These are phyloP conservation scores for Smutsia temminckii DNA, from an alignment of 2,797 vertebrate genomes.

Conservation along the genomic window DNA sequence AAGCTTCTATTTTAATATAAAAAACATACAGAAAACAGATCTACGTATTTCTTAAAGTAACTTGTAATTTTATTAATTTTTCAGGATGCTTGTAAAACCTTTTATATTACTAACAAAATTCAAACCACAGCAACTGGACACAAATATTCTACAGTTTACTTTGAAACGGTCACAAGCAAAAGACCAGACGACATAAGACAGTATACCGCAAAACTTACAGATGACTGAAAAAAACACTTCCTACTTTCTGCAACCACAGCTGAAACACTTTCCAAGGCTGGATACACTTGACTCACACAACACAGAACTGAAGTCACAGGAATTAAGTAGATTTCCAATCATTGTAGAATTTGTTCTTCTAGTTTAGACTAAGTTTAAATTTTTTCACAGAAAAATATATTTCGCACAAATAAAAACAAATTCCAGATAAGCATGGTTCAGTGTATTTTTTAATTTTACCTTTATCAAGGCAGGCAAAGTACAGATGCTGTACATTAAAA, in stretches of 20 bases:
- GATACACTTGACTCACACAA: background rate
- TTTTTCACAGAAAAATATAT: conserved; percentile 75
- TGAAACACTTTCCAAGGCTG: background rate
- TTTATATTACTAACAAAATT: background rate
- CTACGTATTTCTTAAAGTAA: background rate
- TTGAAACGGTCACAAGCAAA: background rate
- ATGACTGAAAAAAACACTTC: background rate
- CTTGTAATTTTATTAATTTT: background rate
- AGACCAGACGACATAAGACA: background rate
- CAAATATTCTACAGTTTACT: background rate
- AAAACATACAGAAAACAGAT: background rate
- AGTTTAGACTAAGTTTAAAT: background rate
- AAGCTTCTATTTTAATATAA: background rate
- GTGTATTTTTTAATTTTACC: conserved; percentile 83
- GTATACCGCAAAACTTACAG: background rate
- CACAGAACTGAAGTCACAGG: background rate
- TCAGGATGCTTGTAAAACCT: background rate
- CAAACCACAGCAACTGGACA: background rate
- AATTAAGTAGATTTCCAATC: background rate
- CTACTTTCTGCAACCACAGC: background rate
- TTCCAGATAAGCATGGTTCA: conserved; percentile 52
- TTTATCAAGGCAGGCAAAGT: conserved; percentile 87
- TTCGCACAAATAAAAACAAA: conserved; percentile 69
- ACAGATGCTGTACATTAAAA: conserved; percentile 89
- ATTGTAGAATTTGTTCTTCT: background rate